These are phyloP conservation scores for Halesus radiatus DNA, from an alignment of 1,140 invertebrate genomes.

Conservation along the genomic window DNA sequence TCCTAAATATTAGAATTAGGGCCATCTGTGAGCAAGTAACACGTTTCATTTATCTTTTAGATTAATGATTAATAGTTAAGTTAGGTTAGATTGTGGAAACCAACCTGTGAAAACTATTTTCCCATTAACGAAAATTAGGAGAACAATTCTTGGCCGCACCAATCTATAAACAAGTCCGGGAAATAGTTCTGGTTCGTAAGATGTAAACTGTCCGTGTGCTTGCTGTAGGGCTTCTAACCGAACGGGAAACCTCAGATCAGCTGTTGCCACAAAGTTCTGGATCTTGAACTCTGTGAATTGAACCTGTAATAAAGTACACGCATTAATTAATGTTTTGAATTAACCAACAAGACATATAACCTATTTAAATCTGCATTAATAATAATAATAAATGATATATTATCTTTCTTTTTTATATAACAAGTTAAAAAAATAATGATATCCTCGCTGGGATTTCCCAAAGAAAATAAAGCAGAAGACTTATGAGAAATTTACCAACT, in stretches of 20 bases:
- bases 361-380: too few species aligned
- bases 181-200: slow-evolving; percentile 93
- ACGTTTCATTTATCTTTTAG: too few species aligned
- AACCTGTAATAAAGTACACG: slow-evolving; percentile 73
- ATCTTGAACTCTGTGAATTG: slow-evolving; percentile 98
- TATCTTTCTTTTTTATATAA: too few species aligned
- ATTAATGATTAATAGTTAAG: too few species aligned
- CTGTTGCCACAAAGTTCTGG: slow-evolving; percentile 99
- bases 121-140: slow-evolving; percentile 98
- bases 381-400: too few species aligned
- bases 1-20: too few species aligned
- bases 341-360: not conserved
- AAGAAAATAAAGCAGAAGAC: too few species aligned
- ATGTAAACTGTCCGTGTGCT: slow-evolving; percentile 95
- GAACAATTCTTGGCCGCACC: slow-evolving; percentile 95
- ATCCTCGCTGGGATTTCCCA: too few species aligned
- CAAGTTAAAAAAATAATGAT: too few species aligned
- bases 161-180: slow-evolving; percentile 98
- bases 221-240: slow-evolving; percentile 95
- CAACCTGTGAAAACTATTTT: slow-evolving; percentile 96
- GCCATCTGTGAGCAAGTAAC: too few species aligned
- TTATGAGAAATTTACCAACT: too few species aligned
- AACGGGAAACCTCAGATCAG: slow-evolving; percentile 98
- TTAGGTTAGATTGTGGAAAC: not conserved
- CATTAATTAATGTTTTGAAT: not conserved